Evolutionary conservation across 23 tunicate genomes (phyloP).

Genomic region (Clavelina lepadiformis): DNA sequence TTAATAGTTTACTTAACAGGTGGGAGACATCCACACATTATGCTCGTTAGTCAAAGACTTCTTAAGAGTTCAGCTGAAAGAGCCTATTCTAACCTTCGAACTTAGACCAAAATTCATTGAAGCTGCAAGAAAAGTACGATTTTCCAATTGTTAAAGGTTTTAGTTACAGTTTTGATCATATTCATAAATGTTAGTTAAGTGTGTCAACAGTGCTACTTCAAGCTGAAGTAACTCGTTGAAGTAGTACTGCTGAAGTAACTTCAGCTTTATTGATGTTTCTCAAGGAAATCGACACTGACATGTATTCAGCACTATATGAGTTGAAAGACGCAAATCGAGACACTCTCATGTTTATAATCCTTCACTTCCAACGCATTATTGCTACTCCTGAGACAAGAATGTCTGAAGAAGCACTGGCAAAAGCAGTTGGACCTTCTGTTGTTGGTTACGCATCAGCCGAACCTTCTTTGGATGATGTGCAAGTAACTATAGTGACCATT

Average conservation of each 20-base stretch:
- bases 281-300: slow-evolving; percentile 6
- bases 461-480: slow-evolving; percentile 56
- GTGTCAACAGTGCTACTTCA: no score
- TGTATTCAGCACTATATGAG: slow-evolving; percentile 18
- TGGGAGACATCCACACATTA: slow-evolving; percentile 65
- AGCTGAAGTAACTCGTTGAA: no score
- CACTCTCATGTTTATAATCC: slow-evolving; percentile 79
- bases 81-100: slow-evolving; percentile 74
- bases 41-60: slow-evolving; percentile 93
- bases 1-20: slow-evolving; percentile 16
- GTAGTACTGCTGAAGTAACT: no score
- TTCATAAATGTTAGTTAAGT: no score
- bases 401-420: slow-evolving; percentile 72
- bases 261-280: no score
- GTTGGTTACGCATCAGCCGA: slow-evolving; percentile 67
- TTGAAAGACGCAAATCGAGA: slow-evolving; percentile 42
- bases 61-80: slow-evolving; percentile 52
- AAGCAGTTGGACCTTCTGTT: slow-evolving; percentile 88
- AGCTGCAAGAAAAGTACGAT: slow-evolving; percentile 48
- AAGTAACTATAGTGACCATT: slow-evolving; percentile 38
- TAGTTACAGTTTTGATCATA: no score
- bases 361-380: slow-evolving; percentile 83
- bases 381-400: slow-evolving; percentile 58
- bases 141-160: no score
- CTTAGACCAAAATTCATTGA: slow-evolving; percentile 55